Evolutionary conservation across 2,888 invertebrate genomes (phyloP), one percentile per base, ranked within the genome.

Genomic region (Pimpla rufipes): DNA sequence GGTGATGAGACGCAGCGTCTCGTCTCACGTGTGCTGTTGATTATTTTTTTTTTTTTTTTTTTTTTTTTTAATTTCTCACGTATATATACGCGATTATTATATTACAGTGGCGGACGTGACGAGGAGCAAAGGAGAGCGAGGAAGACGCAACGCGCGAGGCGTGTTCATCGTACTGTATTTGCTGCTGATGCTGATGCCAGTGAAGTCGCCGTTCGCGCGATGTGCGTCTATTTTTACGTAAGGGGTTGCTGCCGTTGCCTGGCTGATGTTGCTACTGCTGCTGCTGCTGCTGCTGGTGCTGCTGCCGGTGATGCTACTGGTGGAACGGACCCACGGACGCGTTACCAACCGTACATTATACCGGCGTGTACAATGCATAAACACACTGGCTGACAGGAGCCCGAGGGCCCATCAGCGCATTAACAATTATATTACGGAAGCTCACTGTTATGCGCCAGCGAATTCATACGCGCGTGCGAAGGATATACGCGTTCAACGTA

Each of bases 71-170:
- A 47, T 74, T 76, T 57, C 73, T 67, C 68, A 81, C 76, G 81
- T 83, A 66, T 79, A 74, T 83, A 70, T 75, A 77, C 76, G 75
- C 75, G 81, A 82, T 84, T 82, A 85, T 86, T 84, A 87, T 86
- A 83, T 81, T 74, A 85, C 78, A 86, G 78, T 76, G 74, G 79
- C 45, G 35, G 59, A 55, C 62, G 79, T 88, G 91, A 91, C 92
- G 93, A 79, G 88, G 91, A 91, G 92, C 93, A 92, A 93, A 93
- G 94, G 94, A 93, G 92, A 93, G 93, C 92, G 94, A 93, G 93
- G 93, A 94, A 93, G 94, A 94, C 93, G 94, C 93, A 94, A 94
- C 94, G 94, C 93, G 94, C 94, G 93, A 93, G 93, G 94, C 94
- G 94, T 94, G 93, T 93, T 93, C 93, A 93, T 94, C 94, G 84